phyloP scores from a whole-genome alignment of 2,113 vertebrate genomes.

The Etheostoma cragini region DNA sequence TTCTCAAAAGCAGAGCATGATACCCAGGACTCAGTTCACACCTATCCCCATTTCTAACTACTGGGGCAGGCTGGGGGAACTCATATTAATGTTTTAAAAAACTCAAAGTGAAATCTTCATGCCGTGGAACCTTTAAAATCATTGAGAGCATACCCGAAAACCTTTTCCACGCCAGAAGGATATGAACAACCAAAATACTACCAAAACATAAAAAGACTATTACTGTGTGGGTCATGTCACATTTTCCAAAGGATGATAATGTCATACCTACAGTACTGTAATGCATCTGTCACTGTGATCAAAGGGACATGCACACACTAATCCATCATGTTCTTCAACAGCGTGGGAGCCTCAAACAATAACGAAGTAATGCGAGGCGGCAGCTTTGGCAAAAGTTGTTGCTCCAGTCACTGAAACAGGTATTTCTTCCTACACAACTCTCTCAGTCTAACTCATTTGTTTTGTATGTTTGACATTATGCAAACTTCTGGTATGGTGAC shows the following conservation, averaged over 20 bases:
- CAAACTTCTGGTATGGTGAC: constrained; percentile 5
- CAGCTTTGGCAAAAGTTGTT: neutral
- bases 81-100: no score
- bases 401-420: constrained; percentile 14
- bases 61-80: no score
- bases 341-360: neutral
- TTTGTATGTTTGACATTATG: neutral
- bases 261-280: neutral
- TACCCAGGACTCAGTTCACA: no score
- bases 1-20: no score
- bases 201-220: neutral
- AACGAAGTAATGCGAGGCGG: constrained; percentile 7
- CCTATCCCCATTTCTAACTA: no score
- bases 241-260: neutral
- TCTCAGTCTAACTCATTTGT: neutral
- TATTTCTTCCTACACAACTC: constrained; percentile 27
- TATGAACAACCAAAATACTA: neutral
- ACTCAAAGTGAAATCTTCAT: no score
- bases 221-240: neutral
- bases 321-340: constrained; percentile 24
- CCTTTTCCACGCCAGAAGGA: neutral
- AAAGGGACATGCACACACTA: neutral
- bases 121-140: no score
- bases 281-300: neutral
- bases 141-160: neutral